Evolutionary conservation across 2,888 invertebrate genomes (phyloP), one percentile per base, ranked within the genome.

Genomic region (Leucoma salicis): DNA sequence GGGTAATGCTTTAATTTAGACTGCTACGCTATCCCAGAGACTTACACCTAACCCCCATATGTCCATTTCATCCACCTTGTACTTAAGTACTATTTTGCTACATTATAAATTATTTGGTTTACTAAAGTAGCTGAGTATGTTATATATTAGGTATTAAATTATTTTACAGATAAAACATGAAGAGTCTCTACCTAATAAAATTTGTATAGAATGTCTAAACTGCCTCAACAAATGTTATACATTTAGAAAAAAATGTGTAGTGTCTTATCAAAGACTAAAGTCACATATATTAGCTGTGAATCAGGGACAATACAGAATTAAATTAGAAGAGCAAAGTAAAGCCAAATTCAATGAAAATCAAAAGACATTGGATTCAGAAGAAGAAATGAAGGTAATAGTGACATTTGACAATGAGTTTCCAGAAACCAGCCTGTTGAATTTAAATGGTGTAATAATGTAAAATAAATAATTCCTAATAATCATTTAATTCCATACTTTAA

Each of bases 171-270:
- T 87, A 14, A 64, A 65, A 41, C 62, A 62, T 31, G 82, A 85
- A 43, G 76, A 94, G 62, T 91, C 91, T 1, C 78, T 95, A 25
- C 95, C 95, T 1, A 93, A 93, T 44, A 90, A 90, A 70, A 93
- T 95, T 44, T 95, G 95, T 63, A 82, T 82, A 25, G 91, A 92
- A 0, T 95, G 95, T 70, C 91, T 92, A 44, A 92, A 91, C 61
- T 93, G 94, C 56, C 69, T 95, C 41, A 93, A 95, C 57, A 93
- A 91, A 58, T 94, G 91, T 2, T 95, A 94, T 66, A 88, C 91
- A 39, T 95, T 95, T 64, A 92, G 94, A 10, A 95, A 94, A 67
- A 93, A 92, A 74, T 94, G 94, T 70, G 93, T 94, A 70, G 89
- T 86, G 0, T 92, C 94, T 0, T 94, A 95, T 68, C 78, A 90